Conservation (phyloP, 2,888 invertebrate genomes). For the Drosophila nigricruria region DNA sequence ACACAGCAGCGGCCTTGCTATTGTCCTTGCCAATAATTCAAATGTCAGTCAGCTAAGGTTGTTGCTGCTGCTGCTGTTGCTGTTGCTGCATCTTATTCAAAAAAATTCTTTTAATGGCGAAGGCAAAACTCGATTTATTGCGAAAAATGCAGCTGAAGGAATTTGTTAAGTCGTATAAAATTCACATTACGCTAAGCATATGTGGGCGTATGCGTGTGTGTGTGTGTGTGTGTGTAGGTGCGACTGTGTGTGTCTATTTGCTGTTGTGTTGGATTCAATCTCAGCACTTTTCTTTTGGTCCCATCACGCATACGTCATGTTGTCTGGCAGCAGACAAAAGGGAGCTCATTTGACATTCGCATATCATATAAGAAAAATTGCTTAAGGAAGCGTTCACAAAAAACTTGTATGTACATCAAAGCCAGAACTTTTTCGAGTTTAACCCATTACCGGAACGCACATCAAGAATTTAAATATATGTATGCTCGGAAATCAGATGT, state of each 20-base stretch:
- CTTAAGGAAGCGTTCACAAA: conserved; percentile 23
- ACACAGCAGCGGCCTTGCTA: conserved; percentile 38
- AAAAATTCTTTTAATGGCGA: conserved; percentile 29
- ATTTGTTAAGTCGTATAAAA: conserved; percentile 32
- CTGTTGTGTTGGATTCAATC: conserved; percentile 13
- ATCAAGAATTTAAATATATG: conserved; percentile 7
- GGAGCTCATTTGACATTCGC: conserved; percentile 43
- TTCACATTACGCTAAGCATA: conserved; percentile 10
- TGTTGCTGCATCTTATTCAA: conserved; percentile 18
- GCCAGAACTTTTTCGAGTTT: conserved; percentile 8
- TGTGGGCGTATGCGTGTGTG: neutral
- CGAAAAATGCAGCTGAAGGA: conserved; percentile 16
- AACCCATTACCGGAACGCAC: conserved; percentile 9
- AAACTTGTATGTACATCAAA: conserved; percentile 24
- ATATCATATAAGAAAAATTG: conserved; percentile 37
- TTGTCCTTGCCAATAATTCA: conserved; percentile 58
- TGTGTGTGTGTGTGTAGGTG: neutral
- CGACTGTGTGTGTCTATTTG: neutral
- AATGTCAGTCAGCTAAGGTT: conserved; percentile 48
- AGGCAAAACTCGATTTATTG: conserved; percentile 23
- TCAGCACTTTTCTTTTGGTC: conserved; percentile 36
- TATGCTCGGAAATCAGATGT: conserved; percentile 20
- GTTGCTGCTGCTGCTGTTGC: conserved; percentile 1
- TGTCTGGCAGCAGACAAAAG: conserved; percentile 38
- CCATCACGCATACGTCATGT: conserved; percentile 63